These are phyloP conservation scores for Heterotilapia buettikoferi DNA, from an alignment of 2,113 vertebrate species.

Conservation along the genomic window DNA sequence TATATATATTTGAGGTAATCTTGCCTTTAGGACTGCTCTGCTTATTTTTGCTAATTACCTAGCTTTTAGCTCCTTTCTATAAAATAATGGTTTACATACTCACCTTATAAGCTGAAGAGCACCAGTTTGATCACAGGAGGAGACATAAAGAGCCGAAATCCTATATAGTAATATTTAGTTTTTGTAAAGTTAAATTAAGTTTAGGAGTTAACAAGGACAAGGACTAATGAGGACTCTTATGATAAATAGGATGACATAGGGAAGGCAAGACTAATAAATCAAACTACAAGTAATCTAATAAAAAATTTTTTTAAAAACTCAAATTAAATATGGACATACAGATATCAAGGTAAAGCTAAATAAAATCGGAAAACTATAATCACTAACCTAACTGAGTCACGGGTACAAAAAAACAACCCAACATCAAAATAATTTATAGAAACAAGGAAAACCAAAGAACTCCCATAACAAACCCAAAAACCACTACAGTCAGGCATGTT, in stretches of 20 bases:
- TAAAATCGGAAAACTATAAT: background rate
- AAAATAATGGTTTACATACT: background rate
- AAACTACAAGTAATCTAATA: background rate
- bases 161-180: background rate
- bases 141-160: background rate
- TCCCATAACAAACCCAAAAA: background rate
- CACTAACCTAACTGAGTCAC: background rate
- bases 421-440: background rate
- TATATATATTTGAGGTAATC: background rate
- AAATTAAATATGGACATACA: background rate
- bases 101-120: background rate
- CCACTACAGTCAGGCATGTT: background rate
- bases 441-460: background rate
- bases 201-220: background rate
- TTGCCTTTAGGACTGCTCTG: background rate
- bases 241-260: background rate
- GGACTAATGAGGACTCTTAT: background rate
- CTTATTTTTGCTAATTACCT: background rate
- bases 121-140: background rate
- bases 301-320: accelerated
- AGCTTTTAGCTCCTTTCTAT: background rate
- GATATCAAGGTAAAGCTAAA: background rate
- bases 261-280: background rate
- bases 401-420: background rate
- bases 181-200: background rate